Evolutionary conservation across 2,888 invertebrate genomes (phyloP).

Genomic region (Uloborus plumipes): DNA sequence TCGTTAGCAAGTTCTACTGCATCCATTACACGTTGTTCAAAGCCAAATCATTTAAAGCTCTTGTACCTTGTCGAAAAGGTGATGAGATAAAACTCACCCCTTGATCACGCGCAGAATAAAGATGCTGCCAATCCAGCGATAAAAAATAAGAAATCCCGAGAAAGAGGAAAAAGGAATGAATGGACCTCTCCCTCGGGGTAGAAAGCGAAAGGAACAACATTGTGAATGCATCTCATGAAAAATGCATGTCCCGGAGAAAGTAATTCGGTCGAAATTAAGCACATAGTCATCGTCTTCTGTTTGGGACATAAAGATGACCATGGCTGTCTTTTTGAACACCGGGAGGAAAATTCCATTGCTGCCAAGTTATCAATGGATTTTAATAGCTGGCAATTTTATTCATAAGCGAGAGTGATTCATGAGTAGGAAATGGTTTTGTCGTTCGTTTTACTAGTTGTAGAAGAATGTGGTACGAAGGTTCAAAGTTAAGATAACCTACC

Average conservation of each 20-base stretch:
- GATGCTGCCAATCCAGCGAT: slow-evolving; percentile 15
- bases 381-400: too few relatives aligned
- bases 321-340: slow-evolving; percentile 15
- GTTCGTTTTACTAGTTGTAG: too few relatives aligned
- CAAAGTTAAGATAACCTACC: too few relatives aligned
- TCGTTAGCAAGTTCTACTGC: too few relatives aligned
- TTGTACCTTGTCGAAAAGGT: too few relatives aligned
- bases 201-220: slow-evolving; percentile 7
- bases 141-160: slow-evolving; percentile 34
- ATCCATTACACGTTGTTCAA: too few relatives aligned
- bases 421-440: too few relatives aligned
- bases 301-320: slow-evolving; percentile 33
- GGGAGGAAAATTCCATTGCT: slow-evolving; percentile 34
- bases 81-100: too few relatives aligned
- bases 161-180: slow-evolving; percentile 19
- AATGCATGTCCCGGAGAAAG: slow-evolving; percentile 48
- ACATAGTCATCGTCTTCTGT: slow-evolving; percentile 27
- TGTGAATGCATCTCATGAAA: slow-evolving; percentile 59
- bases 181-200: not conserved
- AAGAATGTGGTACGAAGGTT: too few relatives aligned
- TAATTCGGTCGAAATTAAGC: slow-evolving; percentile 56
- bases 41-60: too few relatives aligned
- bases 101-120: slow-evolving; percentile 2
- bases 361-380: slow-evolving; percentile 19
- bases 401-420: too few relatives aligned